A percentile compares a stretch with the other conserved stretches of the same genome.
Evolutionary conservation across 2,797 vertebrate genomes (phyloP).

Genomic region (Acipenser transmontanus): DNA sequence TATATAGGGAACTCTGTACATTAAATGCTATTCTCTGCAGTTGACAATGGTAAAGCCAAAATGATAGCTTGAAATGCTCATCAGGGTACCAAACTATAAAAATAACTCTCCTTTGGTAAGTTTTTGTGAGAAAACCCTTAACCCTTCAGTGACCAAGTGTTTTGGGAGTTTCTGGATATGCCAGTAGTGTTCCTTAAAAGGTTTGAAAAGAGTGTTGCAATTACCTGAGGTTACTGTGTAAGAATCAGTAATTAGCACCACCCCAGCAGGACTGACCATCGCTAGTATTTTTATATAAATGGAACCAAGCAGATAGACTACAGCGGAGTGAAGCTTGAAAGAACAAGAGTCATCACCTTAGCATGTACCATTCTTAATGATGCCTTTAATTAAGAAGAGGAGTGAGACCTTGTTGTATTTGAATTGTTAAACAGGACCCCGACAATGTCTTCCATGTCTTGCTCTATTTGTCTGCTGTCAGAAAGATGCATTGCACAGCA

Average conservation of each 20-base stretch:
- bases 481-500: slow-evolving; percentile 16
- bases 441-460: slow-evolving; percentile 6
- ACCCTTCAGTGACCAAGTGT: too few relatives aligned
- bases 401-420: slow-evolving; percentile 3
- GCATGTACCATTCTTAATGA: slow-evolving; percentile 8
- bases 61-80: too few relatives aligned
- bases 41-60: too few relatives aligned
- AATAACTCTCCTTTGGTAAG: background rate
- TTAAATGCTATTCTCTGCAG: too few relatives aligned
- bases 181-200: background rate
- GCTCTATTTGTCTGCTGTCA: slow-evolving; percentile 5
- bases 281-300: slow-evolving; percentile 23
- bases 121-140: background rate
- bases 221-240: slow-evolving; percentile 15
- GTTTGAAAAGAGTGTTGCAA: background rate
- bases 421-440: slow-evolving; percentile 3
- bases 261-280: slow-evolving; percentile 12
- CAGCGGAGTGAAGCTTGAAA: slow-evolving; percentile 8
- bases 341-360: slow-evolving; percentile 11
- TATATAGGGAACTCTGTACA: too few relatives aligned
- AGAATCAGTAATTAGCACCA: slow-evolving; percentile 22
- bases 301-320: slow-evolving; percentile 11
- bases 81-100: background rate
- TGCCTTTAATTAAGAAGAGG: slow-evolving; percentile 20
- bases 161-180: too few relatives aligned